Conservation (phyloP, 2,113 vertebrate species). For the Pygoscelis antarcticus region DNA sequence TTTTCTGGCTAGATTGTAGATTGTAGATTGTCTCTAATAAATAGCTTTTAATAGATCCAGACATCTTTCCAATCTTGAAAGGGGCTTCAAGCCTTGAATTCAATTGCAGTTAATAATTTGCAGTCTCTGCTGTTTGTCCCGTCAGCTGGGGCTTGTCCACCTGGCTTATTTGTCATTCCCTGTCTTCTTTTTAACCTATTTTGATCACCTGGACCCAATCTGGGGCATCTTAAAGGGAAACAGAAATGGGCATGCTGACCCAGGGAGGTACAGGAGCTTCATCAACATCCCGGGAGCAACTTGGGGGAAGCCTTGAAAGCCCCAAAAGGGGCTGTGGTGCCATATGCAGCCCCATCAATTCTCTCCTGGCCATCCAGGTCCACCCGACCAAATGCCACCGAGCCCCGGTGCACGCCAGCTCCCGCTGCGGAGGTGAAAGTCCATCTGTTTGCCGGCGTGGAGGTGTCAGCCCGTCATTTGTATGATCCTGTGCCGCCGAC, state of each 20-base stretch:
- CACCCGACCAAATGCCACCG: background rate
- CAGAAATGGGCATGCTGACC: fast-evolving
- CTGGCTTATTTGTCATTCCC: background rate
- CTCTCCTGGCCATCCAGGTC: background rate
- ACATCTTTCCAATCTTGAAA: background rate
- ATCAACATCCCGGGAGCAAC: fast-evolving
- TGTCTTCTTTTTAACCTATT: background rate
- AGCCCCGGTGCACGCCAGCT: background rate
- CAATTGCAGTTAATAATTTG: background rate
- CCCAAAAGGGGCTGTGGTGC: background rate
- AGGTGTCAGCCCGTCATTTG: slow-evolving; percentile 30
- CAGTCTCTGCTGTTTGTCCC: background rate
- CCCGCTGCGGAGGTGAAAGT: background rate
- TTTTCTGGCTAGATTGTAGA: background rate
- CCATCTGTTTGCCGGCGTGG: background rate
- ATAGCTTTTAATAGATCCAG: slow-evolving; percentile 5
- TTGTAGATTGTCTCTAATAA: background rate
- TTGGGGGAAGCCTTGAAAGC: background rate
- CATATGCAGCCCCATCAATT: fast-evolving
- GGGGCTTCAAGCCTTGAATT: background rate
- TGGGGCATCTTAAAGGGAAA: background rate
- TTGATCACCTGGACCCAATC: background rate
- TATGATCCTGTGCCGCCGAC: background rate
- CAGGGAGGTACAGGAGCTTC: background rate
- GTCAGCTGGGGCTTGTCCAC: background rate